These are phyloP conservation scores for Trachelus troglodyta DNA, from an alignment of 2,888 invertebrate species.

Conservation along the genomic window DNA sequence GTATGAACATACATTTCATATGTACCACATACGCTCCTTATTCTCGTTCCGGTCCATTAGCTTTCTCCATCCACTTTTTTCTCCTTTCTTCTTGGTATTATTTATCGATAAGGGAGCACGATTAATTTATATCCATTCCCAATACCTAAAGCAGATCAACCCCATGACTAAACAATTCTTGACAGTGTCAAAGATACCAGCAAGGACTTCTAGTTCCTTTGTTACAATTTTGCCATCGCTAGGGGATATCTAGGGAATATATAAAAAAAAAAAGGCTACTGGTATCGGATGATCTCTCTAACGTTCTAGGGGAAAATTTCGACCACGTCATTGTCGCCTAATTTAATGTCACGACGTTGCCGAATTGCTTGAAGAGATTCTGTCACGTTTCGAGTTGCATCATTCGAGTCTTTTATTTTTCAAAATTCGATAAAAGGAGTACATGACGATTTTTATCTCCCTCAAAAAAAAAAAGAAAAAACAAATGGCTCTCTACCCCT, in stretches of 20 bases:
- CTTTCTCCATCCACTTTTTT: background rate
- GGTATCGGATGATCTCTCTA: background rate
- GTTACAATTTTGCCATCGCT: background rate
- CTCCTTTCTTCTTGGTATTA: background rate
- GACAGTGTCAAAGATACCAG: background rate
- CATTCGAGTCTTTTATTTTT: background rate
- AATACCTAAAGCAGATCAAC: constrained; percentile 7
- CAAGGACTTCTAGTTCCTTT: background rate
- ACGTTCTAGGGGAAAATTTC: background rate
- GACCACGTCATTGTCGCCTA: background rate
- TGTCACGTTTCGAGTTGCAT: background rate
- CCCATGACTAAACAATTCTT: constrained; percentile 9
- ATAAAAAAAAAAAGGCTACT: background rate
- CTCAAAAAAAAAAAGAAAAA: background rate
- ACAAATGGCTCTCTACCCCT: background rate
- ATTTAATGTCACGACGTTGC: background rate
- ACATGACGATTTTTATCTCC: background rate
- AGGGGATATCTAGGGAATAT: background rate
- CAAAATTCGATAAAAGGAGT: background rate
- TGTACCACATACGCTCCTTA: background rate
- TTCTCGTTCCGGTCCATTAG: constrained; percentile 5
- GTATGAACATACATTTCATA: background rate
- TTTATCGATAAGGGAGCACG: background rate
- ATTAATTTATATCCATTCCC: constrained; percentile 7
- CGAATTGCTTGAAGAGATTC: background rate